A percentile compares a stretch with the other conserved stretches of the same genome.
phyloP scores from a whole-genome alignment of 1,140 invertebrate genomes.

The Drosophila biarmipes region DNA sequence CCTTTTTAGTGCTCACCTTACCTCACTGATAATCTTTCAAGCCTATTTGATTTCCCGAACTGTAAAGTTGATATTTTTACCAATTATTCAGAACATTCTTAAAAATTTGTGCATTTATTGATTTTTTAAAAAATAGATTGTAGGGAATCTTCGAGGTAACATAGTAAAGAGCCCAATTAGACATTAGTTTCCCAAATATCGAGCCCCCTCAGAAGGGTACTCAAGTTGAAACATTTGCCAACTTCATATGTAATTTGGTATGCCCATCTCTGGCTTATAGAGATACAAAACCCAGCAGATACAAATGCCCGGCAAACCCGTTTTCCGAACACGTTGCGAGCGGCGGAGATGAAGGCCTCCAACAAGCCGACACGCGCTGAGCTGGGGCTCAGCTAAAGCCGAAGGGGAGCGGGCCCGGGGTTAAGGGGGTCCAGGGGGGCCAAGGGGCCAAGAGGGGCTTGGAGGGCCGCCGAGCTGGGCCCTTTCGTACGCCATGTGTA shows the following conservation, averaged over 20 bases:
- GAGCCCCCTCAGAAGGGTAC: neutral
- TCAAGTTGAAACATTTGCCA: conserved; percentile 18
- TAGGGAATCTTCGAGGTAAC: no score
- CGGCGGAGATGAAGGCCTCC: conserved; percentile 76
- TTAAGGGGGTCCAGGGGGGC: neutral
- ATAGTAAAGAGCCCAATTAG: no score
- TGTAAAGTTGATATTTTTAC: no score
- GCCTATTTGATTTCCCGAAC: no score
- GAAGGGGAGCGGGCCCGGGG: neutral
- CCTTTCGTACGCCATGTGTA: conserved; percentile 44
- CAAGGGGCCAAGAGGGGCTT: neutral
- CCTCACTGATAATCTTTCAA: no score
- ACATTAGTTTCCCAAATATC: neutral
- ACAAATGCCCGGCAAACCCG: conserved; percentile 68
- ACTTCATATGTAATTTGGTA: conserved; percentile 33
- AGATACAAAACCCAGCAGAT: conserved; percentile 46
- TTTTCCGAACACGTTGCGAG: conserved; percentile 72
- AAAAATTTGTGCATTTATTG: no score
- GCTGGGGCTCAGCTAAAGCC: conserved; percentile 32
- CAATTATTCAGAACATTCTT: neutral
- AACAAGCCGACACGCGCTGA: conserved; percentile 66
- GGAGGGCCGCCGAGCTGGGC: conserved; percentile 27
- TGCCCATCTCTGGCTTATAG: conserved; percentile 44
- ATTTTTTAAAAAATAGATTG: no score
- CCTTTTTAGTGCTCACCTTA: no score